Evolutionary conservation across 2,797 vertebrate species (phyloP), one percentile per base, ranked within the genome.

Genomic region (Pseudomugil gertrudae): DNA sequence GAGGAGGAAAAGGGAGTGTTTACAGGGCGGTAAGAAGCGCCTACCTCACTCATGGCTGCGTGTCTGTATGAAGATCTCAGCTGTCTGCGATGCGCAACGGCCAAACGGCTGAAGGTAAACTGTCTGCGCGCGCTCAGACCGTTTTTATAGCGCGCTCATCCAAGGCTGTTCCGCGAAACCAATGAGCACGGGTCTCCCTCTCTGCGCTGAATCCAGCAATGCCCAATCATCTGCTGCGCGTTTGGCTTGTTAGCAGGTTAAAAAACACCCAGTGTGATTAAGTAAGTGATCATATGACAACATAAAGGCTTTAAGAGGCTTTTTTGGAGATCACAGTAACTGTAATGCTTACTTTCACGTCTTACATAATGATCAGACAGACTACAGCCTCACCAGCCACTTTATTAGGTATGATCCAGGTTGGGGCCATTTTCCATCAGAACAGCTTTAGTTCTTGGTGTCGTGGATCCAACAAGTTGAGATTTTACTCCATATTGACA

Each of bases 11-110:
- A 61, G 15, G n/a, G n/a, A 4, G 17, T 35, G 40, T 40, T 23
- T 43, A 1, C 24, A 26, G 21, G 10, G 21, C 47, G 1, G 26
- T 2, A 0, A 48, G 17, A 40, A 66, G 63, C 55, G 73, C 92
- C 72, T 92, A 94, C 93, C 93, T 93, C 93, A 67, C 93, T 94
- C 93, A 94, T 94, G 86, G 74, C 87, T 83, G 75, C 59, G 69
- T 27, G 76, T 43, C 51, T 55, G 52, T 58, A 19, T 14, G 56
- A 21, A 73, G 64, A 29, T 73, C 64, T 68, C 67, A 8, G 72
- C 15, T 15, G 1, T 74, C 4, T 63, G 74, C 13, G 78, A 4
- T 66, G 78, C 51, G 72, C 57, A 27, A 61, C 45, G 56, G 14
- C 58, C 74, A 24, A 68, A 29, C 60, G 79, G 59, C 32, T 68